Conservation (phyloP, 2,113 vertebrate genomes). For the Pygoscelis adeliae region DNA sequence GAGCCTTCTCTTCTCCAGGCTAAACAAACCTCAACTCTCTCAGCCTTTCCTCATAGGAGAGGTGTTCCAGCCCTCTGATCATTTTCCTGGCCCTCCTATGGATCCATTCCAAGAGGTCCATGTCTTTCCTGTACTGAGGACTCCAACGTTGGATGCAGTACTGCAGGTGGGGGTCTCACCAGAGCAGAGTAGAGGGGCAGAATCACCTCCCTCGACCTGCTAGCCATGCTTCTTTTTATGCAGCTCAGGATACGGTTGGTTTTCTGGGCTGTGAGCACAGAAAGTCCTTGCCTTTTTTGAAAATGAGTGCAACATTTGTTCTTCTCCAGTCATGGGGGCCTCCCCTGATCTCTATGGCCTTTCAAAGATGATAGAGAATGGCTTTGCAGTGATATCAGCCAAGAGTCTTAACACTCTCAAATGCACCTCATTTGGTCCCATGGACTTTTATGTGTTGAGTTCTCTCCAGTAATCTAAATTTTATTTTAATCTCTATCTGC, state of each 20-base stretch:
- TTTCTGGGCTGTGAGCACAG: background rate
- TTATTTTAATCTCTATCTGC: background rate
- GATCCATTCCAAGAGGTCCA: background rate
- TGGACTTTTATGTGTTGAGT: background rate
- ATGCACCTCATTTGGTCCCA: background rate
- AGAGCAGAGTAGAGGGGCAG: background rate
- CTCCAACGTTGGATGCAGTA: background rate
- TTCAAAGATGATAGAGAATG: background rate
- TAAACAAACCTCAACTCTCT: background rate
- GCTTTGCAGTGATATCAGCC: background rate
- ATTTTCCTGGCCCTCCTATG: background rate
- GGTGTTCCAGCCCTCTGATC: background rate
- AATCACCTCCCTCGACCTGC: background rate
- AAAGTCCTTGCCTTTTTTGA: background rate
- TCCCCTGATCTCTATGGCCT: background rate
- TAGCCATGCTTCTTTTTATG: background rate
- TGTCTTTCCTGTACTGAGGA: background rate
- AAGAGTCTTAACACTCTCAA: background rate
- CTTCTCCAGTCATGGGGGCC: background rate
- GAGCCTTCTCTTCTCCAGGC: background rate
- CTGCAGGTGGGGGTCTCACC: background rate
- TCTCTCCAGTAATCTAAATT: background rate
- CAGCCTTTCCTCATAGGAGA: background rate
- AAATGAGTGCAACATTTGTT: background rate
- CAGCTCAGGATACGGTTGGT: background rate